Conservation (phyloP, 2,113 vertebrate species). For the Galbula dea region DNA sequence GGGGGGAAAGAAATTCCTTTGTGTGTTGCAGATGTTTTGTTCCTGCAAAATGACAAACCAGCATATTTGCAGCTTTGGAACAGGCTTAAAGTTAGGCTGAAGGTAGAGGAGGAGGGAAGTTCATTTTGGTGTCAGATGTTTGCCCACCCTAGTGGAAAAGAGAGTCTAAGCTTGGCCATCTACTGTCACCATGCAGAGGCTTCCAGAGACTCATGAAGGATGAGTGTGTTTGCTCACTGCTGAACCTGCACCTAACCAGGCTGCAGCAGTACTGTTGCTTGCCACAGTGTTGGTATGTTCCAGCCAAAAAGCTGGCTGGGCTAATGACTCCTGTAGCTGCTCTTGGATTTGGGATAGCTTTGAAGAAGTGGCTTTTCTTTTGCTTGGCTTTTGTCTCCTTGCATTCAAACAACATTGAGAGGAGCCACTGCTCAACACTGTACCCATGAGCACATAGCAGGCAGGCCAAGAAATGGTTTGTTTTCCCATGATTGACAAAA, state of each 20-base stretch:
- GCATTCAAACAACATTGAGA: not conserved
- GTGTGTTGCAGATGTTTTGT: not conserved
- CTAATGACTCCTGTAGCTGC: not conserved
- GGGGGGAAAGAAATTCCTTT: not conserved
- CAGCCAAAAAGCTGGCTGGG: not conserved
- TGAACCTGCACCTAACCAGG: not conserved
- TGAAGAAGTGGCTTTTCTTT: not conserved
- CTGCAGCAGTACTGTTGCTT: not conserved
- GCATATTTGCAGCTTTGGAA: not conserved
- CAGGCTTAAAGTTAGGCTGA: not conserved
- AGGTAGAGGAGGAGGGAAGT: not conserved
- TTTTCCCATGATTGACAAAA: not conserved
- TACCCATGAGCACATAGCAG: fast-evolving
- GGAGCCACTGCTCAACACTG: not conserved
- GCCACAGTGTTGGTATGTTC: not conserved
- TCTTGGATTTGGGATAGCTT: not conserved
- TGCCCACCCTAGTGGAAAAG: not conserved
- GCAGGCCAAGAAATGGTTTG: not conserved
- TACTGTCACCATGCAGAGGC: fast-evolving
- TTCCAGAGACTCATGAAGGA: not conserved
- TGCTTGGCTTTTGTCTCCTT: not conserved
- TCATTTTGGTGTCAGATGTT: not conserved
- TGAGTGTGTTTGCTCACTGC: not conserved
- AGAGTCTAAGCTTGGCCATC: not conserved
- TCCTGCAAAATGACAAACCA: not conserved